Conservation (phyloP, 2,113 vertebrate genomes). For the Odobenus rosmarus region DNA sequence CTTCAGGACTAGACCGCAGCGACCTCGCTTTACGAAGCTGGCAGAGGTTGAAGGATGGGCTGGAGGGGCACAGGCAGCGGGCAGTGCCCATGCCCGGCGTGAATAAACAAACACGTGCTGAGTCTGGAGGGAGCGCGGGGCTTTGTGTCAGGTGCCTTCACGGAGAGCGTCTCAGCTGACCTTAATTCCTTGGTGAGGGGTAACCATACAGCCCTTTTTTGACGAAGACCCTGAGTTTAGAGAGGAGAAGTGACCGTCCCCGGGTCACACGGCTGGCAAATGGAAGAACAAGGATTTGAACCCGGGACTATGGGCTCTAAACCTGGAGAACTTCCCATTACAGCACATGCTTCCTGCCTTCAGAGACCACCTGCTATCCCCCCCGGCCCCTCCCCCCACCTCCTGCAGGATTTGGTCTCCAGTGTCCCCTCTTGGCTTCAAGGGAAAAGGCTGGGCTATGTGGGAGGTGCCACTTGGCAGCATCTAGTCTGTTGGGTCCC, state of each 20-base stretch:
- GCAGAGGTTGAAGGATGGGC: neutral
- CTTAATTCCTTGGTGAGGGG: neutral
- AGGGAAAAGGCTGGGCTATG: neutral
- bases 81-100: rapidly evolving
- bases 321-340: neutral
- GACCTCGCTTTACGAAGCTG: neutral
- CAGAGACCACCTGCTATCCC: neutral
- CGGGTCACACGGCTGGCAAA: neutral
- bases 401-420: neutral
- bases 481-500: neutral
- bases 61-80: rapidly evolving
- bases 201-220: neutral
- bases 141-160: rapidly evolving
- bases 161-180: neutral
- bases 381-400: rapidly evolving
- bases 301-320: neutral
- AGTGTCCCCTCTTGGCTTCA: neutral
- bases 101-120: neutral
- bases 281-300: neutral
- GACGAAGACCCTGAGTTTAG: neutral
- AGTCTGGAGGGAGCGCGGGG: rapidly evolving
- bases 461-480: neutral
- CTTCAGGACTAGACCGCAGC: neutral
- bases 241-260: neutral
- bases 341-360: neutral